These are phyloP conservation scores for Hemistola chrysoprasaria DNA, from an alignment of 2,888 invertebrate genomes.

Conservation along the genomic window DNA sequence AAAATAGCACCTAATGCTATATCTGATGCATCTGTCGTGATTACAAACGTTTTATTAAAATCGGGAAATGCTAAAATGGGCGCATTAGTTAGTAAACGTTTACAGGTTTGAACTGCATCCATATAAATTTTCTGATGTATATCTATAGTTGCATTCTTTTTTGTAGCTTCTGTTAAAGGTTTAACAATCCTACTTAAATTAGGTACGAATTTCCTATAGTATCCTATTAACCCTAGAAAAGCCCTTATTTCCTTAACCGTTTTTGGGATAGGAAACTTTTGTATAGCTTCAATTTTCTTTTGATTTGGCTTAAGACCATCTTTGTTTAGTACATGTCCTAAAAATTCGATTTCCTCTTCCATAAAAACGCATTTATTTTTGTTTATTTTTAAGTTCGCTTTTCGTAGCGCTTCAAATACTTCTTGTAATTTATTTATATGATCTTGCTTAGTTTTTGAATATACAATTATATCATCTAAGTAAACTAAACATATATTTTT, in stretches of 20 bases:
- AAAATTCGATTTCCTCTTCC: too few species aligned
- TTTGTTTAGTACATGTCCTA: neutral
- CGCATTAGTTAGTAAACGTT: neutral
- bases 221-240: too few species aligned
- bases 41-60: neutral
- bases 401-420: neutral
- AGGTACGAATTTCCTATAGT: too few species aligned
- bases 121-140: too few species aligned
- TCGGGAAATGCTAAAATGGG: neutral
- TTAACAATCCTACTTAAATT: too few species aligned
- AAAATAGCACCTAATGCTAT: too few species aligned
- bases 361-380: neutral
- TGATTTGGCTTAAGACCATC: neutral
- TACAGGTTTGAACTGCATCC: too few species aligned
- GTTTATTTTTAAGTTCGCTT: neutral
- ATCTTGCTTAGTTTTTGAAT: neutral
- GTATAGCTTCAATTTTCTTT: neutral
- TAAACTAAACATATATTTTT: too few species aligned
- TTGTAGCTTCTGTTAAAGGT: too few species aligned
- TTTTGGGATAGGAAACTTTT: neutral
- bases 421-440: neutral
- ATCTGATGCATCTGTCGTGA: neutral
- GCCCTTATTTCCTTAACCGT: too few species aligned
- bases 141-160: too few species aligned
- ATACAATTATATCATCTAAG: too few species aligned